Base-by-base conservation (phyloP, 2,888 invertebrate species). In the Noctua fimbriata region DNA sequence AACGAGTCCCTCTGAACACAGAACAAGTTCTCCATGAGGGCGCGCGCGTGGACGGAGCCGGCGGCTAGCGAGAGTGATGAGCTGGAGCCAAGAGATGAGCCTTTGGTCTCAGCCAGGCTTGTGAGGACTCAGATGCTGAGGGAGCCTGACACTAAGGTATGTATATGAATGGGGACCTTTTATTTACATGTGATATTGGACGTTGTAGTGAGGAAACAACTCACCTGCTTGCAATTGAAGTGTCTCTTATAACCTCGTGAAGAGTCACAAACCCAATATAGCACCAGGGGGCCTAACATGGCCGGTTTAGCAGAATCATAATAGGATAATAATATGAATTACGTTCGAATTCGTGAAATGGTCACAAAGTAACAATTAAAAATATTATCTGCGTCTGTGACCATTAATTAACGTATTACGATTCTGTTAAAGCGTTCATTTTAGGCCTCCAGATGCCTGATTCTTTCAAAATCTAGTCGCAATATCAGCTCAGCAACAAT, bases 21-120 rank as follows among this genome's bases (percentile, higher is more conserved):
- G 98, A 98, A 97, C 90, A 98, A 98, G 94, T 98, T 98, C 95
- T 98, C 98, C 87, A 98, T 98, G 91, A 97, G 98, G 71, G 98
- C 98, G 79, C 97, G 98, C 88, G 98, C 98, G 36, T 99, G 98
- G 98, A 97, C 98, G 69, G 98, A 98, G 92, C 97, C 98, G 24
- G 95, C 97, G 0, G 95, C 82, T 0, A 92, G 93, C 2, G 94
- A 94, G 10, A 78, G 77, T 12, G 94, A 94, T 14, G 95, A 95
- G 47, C 72, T 94, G 72, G 85, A 79, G 58, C 87, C 91, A 12
- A 81, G 94, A 2, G 94, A 92, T 0, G 89, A 92, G 60, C 95
- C 96, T 6, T 90, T 92, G 9, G 93, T 97, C 3, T 93, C 96
- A 0, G 94, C 92, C 1, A 92, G 93, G 73, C 91, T 97, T 14